These are phyloP conservation scores for Litoditis marina DNA, from an alignment of 2,888 invertebrate species.

Conservation along the genomic window DNA sequence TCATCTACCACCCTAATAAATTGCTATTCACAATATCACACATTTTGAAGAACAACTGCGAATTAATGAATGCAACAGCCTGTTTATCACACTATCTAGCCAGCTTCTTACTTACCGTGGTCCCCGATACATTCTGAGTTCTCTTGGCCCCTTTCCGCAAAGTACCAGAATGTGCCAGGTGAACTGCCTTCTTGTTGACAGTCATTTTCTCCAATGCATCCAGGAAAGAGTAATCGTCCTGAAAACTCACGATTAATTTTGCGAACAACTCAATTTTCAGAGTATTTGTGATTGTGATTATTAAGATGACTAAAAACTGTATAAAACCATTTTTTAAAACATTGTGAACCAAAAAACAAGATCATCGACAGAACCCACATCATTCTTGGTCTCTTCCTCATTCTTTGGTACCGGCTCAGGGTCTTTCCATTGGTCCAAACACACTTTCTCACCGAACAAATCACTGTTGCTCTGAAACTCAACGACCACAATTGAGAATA, in stretches of 20 bases:
- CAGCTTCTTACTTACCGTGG: not conserved
- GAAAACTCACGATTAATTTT: not conserved
- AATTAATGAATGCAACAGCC: not conserved
- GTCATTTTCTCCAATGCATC: constrained; percentile 11
- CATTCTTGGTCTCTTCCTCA: too few relatives aligned
- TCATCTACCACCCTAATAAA: too few relatives aligned
- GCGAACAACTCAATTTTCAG: too few relatives aligned
- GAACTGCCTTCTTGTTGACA: constrained; percentile 6
- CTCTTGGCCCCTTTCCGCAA: constrained; percentile 9
- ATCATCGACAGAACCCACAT: too few relatives aligned
- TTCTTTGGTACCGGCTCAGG: not conserved
- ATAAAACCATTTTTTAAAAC: too few relatives aligned
- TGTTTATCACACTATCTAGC: not conserved
- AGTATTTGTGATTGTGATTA: too few relatives aligned
- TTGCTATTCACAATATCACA: too few relatives aligned
- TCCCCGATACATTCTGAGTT: not conserved
- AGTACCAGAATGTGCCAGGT: constrained; percentile 14
- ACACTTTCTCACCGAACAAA: constrained; percentile 13
- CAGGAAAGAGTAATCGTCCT: constrained; percentile 16
- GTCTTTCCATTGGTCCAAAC: constrained; percentile 14
- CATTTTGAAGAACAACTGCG: too few relatives aligned
- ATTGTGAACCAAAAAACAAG: too few relatives aligned
- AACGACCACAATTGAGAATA: too few relatives aligned
- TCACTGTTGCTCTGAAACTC: not conserved
- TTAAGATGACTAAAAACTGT: too few relatives aligned